These are phyloP conservation scores for Anser brachyrhynchus DNA, from an alignment of 2,113 vertebrate species.

Conservation along the genomic window DNA sequence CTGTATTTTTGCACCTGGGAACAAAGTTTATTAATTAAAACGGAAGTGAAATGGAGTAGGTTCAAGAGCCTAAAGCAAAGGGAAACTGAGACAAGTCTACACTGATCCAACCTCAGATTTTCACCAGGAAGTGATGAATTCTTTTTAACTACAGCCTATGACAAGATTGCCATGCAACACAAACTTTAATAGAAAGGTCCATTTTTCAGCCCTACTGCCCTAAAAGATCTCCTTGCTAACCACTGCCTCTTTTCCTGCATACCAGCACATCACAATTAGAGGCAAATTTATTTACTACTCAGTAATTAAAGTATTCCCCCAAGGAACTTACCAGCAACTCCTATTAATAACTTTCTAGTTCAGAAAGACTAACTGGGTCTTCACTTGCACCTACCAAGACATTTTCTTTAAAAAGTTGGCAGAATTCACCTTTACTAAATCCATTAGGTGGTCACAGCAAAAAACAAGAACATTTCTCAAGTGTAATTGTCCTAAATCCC, in stretches of 20 bases:
- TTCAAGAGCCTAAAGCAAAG: neutral
- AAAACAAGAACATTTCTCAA: neutral
- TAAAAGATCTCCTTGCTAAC: neutral
- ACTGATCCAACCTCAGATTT: neutral
- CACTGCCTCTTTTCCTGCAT: neutral
- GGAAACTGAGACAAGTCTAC: neutral
- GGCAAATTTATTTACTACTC: neutral
- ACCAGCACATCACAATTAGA: neutral
- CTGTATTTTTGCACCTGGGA: neutral
- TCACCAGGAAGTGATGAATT: neutral
- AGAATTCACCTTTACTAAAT: neutral
- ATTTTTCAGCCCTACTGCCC: neutral
- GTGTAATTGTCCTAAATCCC: neutral
- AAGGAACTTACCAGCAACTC: neutral
- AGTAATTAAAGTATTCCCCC: neutral
- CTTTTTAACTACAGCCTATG: neutral
- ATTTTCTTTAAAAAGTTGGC: neutral
- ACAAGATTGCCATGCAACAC: neutral
- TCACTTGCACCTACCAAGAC: neutral
- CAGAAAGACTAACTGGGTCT: neutral
- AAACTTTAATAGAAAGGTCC: neutral
- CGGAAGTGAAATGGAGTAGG: neutral
- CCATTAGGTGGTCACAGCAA: neutral
- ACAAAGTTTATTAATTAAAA: neutral
- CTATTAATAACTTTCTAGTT: neutral